Conservation (phyloP, 2,113 vertebrate genomes). For the Colossoma macropomum region DNA sequence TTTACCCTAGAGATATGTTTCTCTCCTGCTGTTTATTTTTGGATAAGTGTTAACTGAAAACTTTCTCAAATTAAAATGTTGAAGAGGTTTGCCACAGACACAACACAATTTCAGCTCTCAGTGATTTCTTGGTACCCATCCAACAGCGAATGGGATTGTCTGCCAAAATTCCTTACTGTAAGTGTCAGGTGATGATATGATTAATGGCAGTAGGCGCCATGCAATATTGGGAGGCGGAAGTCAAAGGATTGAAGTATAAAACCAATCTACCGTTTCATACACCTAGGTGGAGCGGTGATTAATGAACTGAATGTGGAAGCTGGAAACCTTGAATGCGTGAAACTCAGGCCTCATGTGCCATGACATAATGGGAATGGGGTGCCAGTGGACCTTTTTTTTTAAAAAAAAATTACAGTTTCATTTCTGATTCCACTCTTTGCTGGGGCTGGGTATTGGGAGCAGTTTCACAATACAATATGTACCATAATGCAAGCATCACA, state of each 20-base stretch:
- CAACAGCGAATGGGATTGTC: not conserved
- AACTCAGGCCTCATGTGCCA: not conserved
- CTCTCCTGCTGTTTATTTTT: conserved; percentile 13
- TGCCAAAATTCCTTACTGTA: not conserved
- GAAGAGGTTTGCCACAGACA: not conserved
- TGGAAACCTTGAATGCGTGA: not conserved
- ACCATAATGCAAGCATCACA: too few species aligned
- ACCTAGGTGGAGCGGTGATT: not conserved
- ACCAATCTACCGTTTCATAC: not conserved
- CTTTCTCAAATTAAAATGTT: not conserved
- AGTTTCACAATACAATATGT: not conserved
- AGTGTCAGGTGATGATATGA: conserved; percentile 19
- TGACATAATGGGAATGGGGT: not conserved
- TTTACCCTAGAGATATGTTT: not conserved
- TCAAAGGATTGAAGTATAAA: conserved; percentile 2
- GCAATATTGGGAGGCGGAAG: not conserved
- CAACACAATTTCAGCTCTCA: not conserved
- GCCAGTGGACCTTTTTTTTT: not conserved
- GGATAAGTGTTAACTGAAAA: not conserved
- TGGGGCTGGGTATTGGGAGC: not conserved
- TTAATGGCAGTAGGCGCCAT: not conserved
- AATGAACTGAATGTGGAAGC: not conserved
- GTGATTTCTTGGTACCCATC: not conserved
- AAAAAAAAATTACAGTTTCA: not conserved
- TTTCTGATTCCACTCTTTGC: not conserved